Evolutionary conservation across 2,797 vertebrate genomes (phyloP).

Genomic region (Neomorphus geoffroyi): DNA sequence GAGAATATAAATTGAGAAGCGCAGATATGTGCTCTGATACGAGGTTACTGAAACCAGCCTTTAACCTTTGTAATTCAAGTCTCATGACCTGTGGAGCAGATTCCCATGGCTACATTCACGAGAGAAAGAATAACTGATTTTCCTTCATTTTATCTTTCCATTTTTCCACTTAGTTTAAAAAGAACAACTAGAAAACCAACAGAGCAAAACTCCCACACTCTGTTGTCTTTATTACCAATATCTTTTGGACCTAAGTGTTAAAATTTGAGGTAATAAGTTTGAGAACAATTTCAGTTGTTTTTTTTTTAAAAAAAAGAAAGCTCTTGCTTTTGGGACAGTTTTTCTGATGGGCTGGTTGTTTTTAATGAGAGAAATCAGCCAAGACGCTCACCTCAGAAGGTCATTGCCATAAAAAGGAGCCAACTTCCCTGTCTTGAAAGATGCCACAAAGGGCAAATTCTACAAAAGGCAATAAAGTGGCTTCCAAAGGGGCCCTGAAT

Average conservation of each 20-base stretch:
- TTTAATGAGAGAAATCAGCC: not conserved
- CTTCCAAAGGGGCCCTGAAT: not conserved
- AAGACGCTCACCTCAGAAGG: not conserved
- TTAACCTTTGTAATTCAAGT: conserved; percentile 16
- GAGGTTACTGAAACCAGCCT: conserved; percentile 6
- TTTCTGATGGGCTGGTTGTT: not conserved
- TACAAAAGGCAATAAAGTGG: not conserved
- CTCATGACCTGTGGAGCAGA: not conserved
- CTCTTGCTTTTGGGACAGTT: not conserved
- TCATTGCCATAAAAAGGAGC: not conserved
- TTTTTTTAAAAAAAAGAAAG: not conserved
- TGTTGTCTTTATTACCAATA: not conserved
- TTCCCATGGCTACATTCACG: not conserved
- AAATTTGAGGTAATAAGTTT: not conserved
- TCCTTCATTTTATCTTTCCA: not conserved
- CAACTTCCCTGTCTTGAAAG: not conserved
- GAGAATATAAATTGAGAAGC: conserved; percentile 13
- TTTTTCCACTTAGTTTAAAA: not conserved
- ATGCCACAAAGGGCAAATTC: not conserved
- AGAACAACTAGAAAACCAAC: not conserved
- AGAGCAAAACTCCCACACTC: not conserved
- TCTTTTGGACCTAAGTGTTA: not conserved
- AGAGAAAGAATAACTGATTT: not conserved
- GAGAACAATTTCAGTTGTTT: not conserved
- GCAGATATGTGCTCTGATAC: not conserved